Conservation (phyloP, 2,113 vertebrate genomes). For the Cyphomyrus discorhynchus region DNA sequence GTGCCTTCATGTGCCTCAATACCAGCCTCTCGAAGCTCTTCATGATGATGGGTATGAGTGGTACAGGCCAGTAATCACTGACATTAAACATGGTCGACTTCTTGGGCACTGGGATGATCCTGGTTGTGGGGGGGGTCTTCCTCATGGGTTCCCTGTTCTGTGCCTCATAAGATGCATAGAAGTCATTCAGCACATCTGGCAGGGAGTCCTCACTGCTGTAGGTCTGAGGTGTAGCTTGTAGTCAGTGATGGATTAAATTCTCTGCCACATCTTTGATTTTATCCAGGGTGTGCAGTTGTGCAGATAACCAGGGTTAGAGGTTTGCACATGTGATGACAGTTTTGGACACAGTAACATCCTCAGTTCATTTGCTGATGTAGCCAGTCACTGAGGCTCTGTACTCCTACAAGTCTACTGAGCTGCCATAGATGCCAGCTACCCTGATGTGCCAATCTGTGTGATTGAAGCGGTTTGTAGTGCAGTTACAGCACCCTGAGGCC, state of each 20-base stretch:
- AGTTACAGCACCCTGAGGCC: neutral
- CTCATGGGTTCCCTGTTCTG: no score
- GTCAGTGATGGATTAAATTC: neutral
- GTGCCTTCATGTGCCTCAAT: neutral
- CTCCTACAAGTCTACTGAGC: neutral
- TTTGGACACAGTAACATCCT: neutral
- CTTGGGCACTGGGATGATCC: neutral
- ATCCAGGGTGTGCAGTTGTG: neutral
- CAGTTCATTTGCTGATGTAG: neutral
- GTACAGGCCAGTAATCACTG: no score
- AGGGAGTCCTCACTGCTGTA: no score
- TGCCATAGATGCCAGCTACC: neutral
- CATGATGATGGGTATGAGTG: neutral
- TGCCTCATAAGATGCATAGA: no score
- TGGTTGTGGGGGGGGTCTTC: neutral
- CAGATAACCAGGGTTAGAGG: neutral
- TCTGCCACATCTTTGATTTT: no score
- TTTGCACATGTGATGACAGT: neutral
- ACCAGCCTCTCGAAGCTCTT: neutral
- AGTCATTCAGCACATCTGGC: no score
- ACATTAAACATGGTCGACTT: neutral
- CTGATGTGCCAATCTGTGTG: neutral
- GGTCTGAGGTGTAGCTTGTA: no score
- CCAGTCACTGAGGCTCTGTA: neutral
- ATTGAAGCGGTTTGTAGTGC: neutral